These are phyloP conservation scores for Calonectris borealis DNA, from an alignment of 2,113 vertebrate species.

Conservation along the genomic window DNA sequence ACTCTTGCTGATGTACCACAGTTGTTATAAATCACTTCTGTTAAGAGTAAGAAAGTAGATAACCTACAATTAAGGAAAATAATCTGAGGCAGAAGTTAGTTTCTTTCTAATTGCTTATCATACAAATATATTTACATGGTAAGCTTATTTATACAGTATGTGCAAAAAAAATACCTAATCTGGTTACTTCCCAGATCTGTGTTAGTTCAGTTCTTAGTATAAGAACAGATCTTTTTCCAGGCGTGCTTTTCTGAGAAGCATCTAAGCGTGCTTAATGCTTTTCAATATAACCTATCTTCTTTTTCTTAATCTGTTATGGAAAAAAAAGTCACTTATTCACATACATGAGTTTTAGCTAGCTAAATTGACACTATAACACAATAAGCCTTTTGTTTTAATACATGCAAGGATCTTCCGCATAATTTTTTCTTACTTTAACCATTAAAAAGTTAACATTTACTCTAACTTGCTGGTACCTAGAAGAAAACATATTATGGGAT, in stretches of 20 bases:
- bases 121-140: background rate
- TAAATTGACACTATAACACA: background rate
- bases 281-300: background rate
- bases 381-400: background rate
- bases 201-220: background rate
- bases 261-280: background rate
- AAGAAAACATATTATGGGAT: background rate
- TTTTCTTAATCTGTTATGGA: background rate
- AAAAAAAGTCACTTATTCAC: background rate
- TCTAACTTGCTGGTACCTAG: background rate
- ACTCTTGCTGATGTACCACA: background rate
- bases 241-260: background rate
- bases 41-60: background rate
- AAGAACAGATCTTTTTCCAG: background rate
- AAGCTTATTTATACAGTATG: background rate
- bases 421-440: background rate
- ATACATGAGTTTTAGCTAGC: background rate
- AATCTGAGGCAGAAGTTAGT: background rate
- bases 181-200: background rate
- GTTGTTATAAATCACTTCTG: background rate
- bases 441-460: background rate
- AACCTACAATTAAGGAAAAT: background rate
- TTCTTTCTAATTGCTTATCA: background rate
- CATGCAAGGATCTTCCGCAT: background rate
- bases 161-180: background rate